Evolutionary conservation across 2,888 invertebrate species (phyloP).

Genomic region (Drosophila falleni): DNA sequence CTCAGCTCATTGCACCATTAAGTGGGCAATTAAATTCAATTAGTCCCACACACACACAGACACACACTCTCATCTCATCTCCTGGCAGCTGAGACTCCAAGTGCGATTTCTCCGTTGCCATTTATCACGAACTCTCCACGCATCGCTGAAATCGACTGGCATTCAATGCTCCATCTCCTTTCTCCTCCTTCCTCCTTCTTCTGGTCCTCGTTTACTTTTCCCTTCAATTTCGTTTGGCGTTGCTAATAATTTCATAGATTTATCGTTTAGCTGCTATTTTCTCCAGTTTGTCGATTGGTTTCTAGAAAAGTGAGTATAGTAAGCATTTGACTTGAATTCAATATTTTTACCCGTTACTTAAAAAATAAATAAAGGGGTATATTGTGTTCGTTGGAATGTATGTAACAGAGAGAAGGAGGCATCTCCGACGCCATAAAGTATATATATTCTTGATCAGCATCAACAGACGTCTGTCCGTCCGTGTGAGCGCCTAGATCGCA

Average conservation of each 20-base stretch:
- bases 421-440: no score
- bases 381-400: no score
- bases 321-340: slow-evolving; percentile 33
- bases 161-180: slow-evolving; percentile 1
- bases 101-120: slow-evolving; percentile 27
- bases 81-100: slow-evolving; percentile 27
- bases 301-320: slow-evolving; percentile 15
- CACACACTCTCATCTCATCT: not conserved
- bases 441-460: no score
- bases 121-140: slow-evolving; percentile 50
- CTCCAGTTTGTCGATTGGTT: slow-evolving; percentile 35
- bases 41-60: slow-evolving; percentile 64
- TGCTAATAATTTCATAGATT: slow-evolving; percentile 74
- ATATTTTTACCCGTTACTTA: no score
- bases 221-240: slow-evolving; percentile 52
- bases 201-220: slow-evolving; percentile 33
- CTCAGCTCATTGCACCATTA: slow-evolving; percentile 83
- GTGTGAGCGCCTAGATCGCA: no score
- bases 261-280: slow-evolving; percentile 55
- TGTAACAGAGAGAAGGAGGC: no score
- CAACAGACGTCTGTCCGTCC: no score
- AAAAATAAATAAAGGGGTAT: no score
- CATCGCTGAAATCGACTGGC: slow-evolving; percentile 31
- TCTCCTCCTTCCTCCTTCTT: no score
- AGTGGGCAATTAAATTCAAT: slow-evolving; percentile 85